phyloP scores from a whole-genome alignment of 1,140 invertebrate species.

The Augochlora pura region DNA sequence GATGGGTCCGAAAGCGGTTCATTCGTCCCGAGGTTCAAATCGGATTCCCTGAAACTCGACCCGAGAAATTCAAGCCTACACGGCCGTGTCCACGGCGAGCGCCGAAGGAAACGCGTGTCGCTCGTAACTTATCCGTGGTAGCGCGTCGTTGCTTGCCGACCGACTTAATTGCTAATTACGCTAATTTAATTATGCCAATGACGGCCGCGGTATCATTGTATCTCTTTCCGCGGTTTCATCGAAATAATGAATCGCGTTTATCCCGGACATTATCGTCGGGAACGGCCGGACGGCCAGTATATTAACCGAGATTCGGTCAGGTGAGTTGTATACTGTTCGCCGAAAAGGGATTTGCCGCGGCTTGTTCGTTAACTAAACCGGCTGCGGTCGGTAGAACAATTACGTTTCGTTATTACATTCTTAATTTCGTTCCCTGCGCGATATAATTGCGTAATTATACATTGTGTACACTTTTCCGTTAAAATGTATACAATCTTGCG shows the following conservation, averaged over 20 bases:
- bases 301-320: neutral
- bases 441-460: too few relatives aligned
- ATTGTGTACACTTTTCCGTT: too few relatives aligned
- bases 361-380: too few relatives aligned
- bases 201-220: neutral
- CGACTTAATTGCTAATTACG: slow-evolving; percentile 1
- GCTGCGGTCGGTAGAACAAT: too few relatives aligned
- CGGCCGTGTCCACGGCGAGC: neutral
- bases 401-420: too few relatives aligned
- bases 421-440: too few relatives aligned
- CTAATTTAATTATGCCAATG: neutral
- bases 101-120: neutral
- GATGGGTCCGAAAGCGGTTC: neutral
- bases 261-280: neutral
- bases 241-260: neutral
- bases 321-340: neutral
- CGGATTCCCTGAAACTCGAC: neutral
- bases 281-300: neutral
- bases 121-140: neutral
- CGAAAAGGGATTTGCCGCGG: neutral
- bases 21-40: neutral
- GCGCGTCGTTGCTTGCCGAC: neutral
- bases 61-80: neutral
- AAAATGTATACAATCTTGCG: too few relatives aligned
- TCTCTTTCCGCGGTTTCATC: neutral